These are phyloP conservation scores for Saguinus midas DNA, from an alignment of 2,113 vertebrate genomes.

Conservation along the genomic window DNA sequence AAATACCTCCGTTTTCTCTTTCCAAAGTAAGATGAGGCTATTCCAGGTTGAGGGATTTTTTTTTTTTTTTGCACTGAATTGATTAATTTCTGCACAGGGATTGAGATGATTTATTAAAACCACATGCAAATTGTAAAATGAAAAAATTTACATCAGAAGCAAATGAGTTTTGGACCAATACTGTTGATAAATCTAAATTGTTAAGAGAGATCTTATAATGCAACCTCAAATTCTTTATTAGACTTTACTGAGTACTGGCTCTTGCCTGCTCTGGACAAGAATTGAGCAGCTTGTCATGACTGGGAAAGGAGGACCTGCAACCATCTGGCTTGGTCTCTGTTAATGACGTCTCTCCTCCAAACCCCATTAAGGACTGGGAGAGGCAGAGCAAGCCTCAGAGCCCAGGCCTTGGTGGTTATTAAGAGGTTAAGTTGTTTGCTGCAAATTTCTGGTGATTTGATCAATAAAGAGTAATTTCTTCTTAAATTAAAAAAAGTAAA, in stretches of 20 bases:
- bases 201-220: conserved; percentile 47
- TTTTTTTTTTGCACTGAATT: conserved; percentile 45
- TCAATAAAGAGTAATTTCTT: conserved; percentile 74
- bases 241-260: conserved; percentile 51
- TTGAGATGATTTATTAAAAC: conserved; percentile 51
- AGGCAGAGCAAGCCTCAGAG: conserved; percentile 72
- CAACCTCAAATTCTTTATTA: conserved; percentile 68
- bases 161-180: conserved; percentile 40
- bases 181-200: conserved; percentile 50
- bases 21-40: conserved; percentile 41
- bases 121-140: conserved; percentile 25
- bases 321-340: conserved; percentile 73
- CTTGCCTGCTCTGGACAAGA: conserved; percentile 75
- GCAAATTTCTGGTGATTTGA: conserved; percentile 73
- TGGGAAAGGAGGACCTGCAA: conserved; percentile 55
- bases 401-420: conserved; percentile 49
- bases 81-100: conserved; percentile 52
- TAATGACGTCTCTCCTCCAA: conserved; percentile 80
- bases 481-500: conserved; percentile 47
- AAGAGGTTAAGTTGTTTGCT: conserved; percentile 53
- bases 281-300: conserved; percentile 81
- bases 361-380: conserved; percentile 73
- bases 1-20: conserved; percentile 27
- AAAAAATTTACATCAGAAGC: conserved; percentile 51
- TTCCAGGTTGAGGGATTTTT: conserved; percentile 32